phyloP scores from a whole-genome alignment of 2,888 invertebrate species.

The Altica lythri region DNA sequence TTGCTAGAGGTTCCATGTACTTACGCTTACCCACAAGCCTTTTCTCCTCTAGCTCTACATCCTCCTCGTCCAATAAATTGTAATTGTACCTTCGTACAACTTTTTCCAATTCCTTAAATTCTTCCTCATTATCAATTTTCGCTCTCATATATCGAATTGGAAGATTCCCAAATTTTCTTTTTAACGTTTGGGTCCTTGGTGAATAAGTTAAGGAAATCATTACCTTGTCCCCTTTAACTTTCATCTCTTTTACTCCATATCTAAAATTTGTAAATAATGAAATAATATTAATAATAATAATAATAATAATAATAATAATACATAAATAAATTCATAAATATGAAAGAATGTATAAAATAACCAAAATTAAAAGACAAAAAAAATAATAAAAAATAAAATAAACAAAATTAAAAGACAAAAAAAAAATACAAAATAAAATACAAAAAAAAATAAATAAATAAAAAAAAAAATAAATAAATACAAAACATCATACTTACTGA shows the following conservation, averaged over 20 bases:
- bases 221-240: background rate
- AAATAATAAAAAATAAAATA: too few relatives aligned
- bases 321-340: too few relatives aligned
- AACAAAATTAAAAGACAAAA: too few relatives aligned
- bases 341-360: too few relatives aligned
- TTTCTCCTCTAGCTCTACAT: background rate
- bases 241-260: slow-evolving; percentile 2
- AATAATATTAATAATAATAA: too few relatives aligned
- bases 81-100: background rate
- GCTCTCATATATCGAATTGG: background rate
- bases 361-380: too few relatives aligned
- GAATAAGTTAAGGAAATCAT: background rate
- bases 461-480: too few relatives aligned
- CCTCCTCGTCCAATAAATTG: background rate
- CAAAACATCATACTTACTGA: too few relatives aligned
- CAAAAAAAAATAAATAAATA: too few relatives aligned
- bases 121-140: background rate
- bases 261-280: too few relatives aligned
- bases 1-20: background rate
- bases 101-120: background rate
- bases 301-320: too few relatives aligned
- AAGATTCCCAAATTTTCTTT: slow-evolving; percentile 2
- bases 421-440: too few relatives aligned
- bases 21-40: background rate
- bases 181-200: slow-evolving; percentile 1